Base-by-base conservation (phyloP, 1,140 invertebrate species). In the Mylabris phalerata region DNA sequence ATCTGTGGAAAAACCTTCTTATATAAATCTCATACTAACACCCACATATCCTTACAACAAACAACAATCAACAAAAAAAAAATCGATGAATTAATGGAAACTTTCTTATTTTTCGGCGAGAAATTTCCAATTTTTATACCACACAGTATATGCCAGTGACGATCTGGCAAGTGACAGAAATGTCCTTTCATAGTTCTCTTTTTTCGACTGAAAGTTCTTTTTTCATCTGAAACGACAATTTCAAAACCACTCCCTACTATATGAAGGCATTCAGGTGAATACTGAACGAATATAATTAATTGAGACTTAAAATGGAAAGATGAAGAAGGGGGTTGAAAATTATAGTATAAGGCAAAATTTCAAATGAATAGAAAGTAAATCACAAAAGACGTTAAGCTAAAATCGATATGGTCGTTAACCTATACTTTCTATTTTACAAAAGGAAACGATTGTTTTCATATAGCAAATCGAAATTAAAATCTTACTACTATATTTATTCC, bases 401-500 rank as follows among this genome's bases (percentile, higher is more conserved):
- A 57, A 57, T 57, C 55, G 55, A 57, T 57, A 57, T 41, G n/a
- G 47, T 49, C 55, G 47, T 57, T 57, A 57, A 42, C 55, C 47
- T 43, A 48, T 48, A 57, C 55, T 57, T 49, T 48, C 55, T 48
- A 57, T 57, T 57, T 57, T 57, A 57, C 47, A 57, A 43, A 46
- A 40, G 55, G 32, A 32, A 32, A 32, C 40, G 46, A 57, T 57
- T 57, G 55, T 57, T 57, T 57, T 57, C 48, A 42, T 54, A 39
- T 32, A 32, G 51, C 49, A 57, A 47, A 57, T 57, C 55, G 47
- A 50, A 57, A 57, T 57, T 57, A 57, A 57, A 57, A 57, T 57
- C 55, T 57, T 57, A 57, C 55, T 47, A 43, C 43, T 57, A 47
- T 57, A 49, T 57, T 57, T 57, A 57, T 57, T 57, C 55, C 55